Conservation (phyloP, 1,140 invertebrate species). For the Paracyclopina nana region DNA sequence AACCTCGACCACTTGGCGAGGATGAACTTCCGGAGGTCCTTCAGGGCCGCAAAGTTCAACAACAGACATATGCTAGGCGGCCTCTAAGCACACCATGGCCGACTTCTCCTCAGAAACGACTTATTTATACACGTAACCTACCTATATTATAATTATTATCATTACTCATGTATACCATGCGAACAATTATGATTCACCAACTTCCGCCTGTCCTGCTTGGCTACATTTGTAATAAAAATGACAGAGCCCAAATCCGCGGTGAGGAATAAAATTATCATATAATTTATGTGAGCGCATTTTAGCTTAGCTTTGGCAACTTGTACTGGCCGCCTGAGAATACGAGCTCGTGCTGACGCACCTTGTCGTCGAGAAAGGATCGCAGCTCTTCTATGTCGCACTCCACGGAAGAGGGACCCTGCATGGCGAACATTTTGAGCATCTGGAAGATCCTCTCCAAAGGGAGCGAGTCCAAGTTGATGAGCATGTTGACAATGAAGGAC, state of each 20-base stretch:
- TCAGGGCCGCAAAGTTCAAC: not conserved
- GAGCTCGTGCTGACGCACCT: conserved; percentile 71
- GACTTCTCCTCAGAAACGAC: too few relatives aligned
- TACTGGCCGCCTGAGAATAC: conserved; percentile 66
- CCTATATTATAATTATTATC: too few relatives aligned
- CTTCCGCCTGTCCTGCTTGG: too few relatives aligned
- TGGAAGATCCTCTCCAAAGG: conserved; percentile 82
- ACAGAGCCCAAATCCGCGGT: too few relatives aligned
- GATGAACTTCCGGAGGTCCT: conserved; percentile 1
- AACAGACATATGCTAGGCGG: not conserved
- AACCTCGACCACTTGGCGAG: conserved; percentile 3
- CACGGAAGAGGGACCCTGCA: conserved; percentile 49
- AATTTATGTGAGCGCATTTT: too few relatives aligned
- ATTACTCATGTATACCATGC: too few relatives aligned
- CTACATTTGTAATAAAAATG: too few relatives aligned
- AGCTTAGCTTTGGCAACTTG: conserved; percentile 66
- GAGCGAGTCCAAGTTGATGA: conserved; percentile 81
- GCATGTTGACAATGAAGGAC: conserved; percentile 90
- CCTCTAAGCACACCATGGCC: not conserved
- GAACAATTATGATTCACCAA: too few relatives aligned
- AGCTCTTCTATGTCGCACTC: conserved; percentile 74
- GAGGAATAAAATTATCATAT: too few relatives aligned
- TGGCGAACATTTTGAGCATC: conserved; percentile 90
- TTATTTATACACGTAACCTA: too few relatives aligned
- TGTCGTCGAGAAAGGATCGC: conserved; percentile 68